Percentiles rank a stretch among this genome's conserved stretches.
Evolutionary conservation across 2,113 vertebrate genomes (phyloP).

Genomic region (Sturnira hondurensis): DNA sequence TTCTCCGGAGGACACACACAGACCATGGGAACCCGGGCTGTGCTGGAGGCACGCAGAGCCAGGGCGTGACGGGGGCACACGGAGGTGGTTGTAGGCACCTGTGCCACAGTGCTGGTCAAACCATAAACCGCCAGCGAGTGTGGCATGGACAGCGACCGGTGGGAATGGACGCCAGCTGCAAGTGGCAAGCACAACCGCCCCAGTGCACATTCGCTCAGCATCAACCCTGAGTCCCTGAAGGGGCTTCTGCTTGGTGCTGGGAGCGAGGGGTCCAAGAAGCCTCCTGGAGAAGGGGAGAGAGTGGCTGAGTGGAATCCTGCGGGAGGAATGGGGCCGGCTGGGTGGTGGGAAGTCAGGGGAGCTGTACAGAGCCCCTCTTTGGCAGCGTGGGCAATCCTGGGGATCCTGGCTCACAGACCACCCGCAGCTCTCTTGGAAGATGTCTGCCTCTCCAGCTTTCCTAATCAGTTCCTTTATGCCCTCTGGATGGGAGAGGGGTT

Average conservation of each 20-base stretch:
- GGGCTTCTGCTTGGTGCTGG: neutral
- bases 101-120: neutral
- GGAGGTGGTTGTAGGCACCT: neutral
- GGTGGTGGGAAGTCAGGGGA: neutral
- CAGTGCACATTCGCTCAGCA: rapidly evolving
- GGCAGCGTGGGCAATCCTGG: too few relatives aligned
- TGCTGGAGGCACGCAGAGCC: neutral
- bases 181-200: rapidly evolving
- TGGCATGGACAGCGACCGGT: rapidly evolving
- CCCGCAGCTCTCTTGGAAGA: neutral
- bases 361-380: neutral
- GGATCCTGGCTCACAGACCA: neutral
- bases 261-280: neutral
- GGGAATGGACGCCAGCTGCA: neutral
- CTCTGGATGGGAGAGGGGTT: neutral
- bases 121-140: neutral
- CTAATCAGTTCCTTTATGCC: neutral
- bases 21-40: neutral
- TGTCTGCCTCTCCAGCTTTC: neutral
- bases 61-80: neutral
- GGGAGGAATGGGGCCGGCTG: neutral
- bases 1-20: neutral
- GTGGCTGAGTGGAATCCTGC: neutral
- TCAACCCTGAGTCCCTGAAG: neutral
- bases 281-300: neutral